A percentile compares a stretch with the other conserved stretches of the same genome.
These are phyloP conservation scores for Spodoptera frugiperda DNA, from an alignment of 1,140 invertebrate species.

Conservation along the genomic window DNA sequence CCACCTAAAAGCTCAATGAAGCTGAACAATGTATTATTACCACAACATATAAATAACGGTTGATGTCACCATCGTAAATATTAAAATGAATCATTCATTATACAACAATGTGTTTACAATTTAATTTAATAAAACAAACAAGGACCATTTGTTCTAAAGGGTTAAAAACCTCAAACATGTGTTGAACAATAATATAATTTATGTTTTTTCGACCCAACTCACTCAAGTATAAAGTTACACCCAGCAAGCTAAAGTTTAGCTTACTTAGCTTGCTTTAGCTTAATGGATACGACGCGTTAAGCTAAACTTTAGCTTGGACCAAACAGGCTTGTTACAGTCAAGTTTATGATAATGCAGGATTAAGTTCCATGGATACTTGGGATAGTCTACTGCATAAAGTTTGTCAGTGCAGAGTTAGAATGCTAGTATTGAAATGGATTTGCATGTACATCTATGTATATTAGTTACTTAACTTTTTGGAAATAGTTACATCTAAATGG, in stretches of 20 bases:
- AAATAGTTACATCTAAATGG: too few relatives aligned
- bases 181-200: neutral
- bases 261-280: conserved; percentile 2
- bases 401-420: too few relatives aligned
- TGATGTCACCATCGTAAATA: neutral
- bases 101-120: conserved; percentile 15
- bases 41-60: too few relatives aligned
- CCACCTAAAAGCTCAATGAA: too few relatives aligned
- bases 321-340: neutral
- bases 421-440: too few relatives aligned
- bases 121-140: conserved; percentile 2
- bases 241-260: neutral
- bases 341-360: conserved; percentile 1
- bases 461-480: too few relatives aligned
- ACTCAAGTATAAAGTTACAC: neutral
- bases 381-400: neutral
- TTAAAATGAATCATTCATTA: neutral
- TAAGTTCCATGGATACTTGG: neutral
- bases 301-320: neutral
- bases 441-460: too few relatives aligned
- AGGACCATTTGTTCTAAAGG: conserved; percentile 3
- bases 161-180: conserved; percentile 25
- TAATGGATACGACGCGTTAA: conserved; percentile 9
- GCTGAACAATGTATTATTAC: too few relatives aligned
- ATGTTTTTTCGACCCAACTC: neutral